Evolutionary conservation across 2,797 vertebrate species (phyloP).

Genomic region (Cryptoprocta ferox): DNA sequence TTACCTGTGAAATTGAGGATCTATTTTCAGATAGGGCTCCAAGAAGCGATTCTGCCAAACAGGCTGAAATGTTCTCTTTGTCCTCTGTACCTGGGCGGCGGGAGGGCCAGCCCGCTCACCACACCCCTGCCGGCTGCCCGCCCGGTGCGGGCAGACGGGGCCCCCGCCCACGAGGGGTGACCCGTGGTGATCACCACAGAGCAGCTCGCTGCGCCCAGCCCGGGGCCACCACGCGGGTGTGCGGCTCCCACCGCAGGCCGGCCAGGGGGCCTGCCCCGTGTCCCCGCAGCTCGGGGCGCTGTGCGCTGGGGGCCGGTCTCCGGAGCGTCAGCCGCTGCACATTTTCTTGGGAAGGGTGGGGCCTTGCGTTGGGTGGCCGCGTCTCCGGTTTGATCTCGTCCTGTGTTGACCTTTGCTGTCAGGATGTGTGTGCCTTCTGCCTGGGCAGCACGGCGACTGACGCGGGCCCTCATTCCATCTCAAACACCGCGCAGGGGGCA

Average conservation of each 20-base stretch:
- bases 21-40: conserved; percentile 52
- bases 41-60: not conserved
- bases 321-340: fast-evolving
- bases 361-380: not conserved
- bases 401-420: fast-evolving
- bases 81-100: not conserved
- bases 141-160: fast-evolving
- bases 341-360: not conserved
- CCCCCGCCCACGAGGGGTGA: not conserved
- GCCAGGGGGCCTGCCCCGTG: fast-evolving
- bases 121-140: not conserved
- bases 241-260: fast-evolving
- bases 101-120: not conserved
- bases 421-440: not conserved
- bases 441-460: fast-evolving
- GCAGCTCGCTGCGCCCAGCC: fast-evolving
- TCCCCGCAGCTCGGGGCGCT: not conserved
- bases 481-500: not conserved
- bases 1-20: conserved; percentile 66
- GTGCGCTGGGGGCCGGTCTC: not conserved
- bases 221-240: fast-evolving
- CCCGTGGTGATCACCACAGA: no score
- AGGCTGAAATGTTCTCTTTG: not conserved
- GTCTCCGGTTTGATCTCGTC: fast-evolving
- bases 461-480: not conserved